A percentile compares a stretch with the other conserved stretches of the same genome.
phyloP scores from a whole-genome alignment of 23 tunicate species.

The Ciona savignyi region DNA sequence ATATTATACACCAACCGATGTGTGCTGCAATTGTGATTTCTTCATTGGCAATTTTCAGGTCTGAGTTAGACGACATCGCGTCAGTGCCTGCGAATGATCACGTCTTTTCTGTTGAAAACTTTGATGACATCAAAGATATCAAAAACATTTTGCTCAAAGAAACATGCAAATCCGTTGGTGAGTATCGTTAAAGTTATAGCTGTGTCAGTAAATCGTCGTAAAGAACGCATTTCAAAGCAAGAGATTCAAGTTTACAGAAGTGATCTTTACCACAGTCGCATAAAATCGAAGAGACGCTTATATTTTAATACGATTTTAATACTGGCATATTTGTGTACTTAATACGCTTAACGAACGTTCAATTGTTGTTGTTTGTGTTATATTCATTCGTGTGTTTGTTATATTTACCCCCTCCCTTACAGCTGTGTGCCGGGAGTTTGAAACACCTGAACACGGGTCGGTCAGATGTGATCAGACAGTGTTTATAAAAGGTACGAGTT shows the following conservation, averaged over 20 bases:
- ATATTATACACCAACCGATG: no score
- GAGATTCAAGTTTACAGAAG: no score
- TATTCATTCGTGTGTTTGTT: no score
- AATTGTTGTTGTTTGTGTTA: no score
- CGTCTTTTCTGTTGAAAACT: conserved; percentile 90
- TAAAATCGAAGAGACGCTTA: no score
- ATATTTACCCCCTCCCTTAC: neutral
- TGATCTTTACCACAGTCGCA: no score
- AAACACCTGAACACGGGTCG: conserved; percentile 44
- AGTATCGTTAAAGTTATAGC: neutral
- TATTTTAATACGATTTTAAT: no score
- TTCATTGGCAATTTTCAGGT: conserved; percentile 19
- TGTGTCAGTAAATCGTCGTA: no score
- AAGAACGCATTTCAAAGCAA: no score
- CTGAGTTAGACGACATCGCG: conserved; percentile 82
- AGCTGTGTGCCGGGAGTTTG: conserved; percentile 65
- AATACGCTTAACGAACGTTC: no score
- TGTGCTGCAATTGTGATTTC: no score
- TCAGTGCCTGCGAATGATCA: conserved; percentile 68
- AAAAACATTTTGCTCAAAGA: conserved; percentile 75
- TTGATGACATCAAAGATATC: conserved; percentile 69
- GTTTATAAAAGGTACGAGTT: conserved; percentile 34
- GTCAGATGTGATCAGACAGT: conserved; percentile 41
- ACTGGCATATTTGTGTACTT: no score
- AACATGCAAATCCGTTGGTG: conserved; percentile 68